Evolutionary conservation across 2,113 vertebrate genomes (phyloP).

Genomic region (Maccullochella peelii): DNA sequence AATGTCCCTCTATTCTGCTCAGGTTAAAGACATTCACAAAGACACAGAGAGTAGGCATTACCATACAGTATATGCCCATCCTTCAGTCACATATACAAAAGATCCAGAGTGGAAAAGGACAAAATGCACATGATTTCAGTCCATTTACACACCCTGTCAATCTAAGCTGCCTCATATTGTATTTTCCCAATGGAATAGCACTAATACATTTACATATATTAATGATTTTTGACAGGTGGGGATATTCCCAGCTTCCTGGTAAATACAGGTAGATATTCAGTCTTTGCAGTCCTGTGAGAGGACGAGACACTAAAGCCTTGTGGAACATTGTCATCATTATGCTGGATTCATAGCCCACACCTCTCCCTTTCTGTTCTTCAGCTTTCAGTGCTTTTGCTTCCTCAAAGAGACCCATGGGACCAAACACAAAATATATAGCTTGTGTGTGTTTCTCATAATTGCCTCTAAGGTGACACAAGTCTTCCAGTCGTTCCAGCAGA

Average conservation of each 20-base stretch:
- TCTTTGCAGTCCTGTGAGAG: conserved; percentile 37
- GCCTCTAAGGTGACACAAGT: conserved; percentile 73
- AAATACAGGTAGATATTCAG: conserved; percentile 24
- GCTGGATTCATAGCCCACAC: conserved; percentile 39
- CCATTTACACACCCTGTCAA: conserved; percentile 3
- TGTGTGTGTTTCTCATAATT: conserved; percentile 68
- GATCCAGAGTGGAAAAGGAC: conserved; percentile 4
- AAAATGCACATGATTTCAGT: conserved; percentile 26
- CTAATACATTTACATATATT: conserved; percentile 52
- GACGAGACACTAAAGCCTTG: conserved; percentile 32
- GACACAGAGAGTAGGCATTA: neutral
- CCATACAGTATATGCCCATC: neutral
- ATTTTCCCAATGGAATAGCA: conserved; percentile 2
- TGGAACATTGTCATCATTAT: conserved; percentile 64
- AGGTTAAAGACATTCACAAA: neutral
- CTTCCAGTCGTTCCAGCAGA: conserved; percentile 50
- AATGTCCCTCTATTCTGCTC: neutral
- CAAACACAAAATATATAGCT: conserved; percentile 50
- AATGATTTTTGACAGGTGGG: conserved; percentile 37
- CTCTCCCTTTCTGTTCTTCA: conserved; percentile 41
- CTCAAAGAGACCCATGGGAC: conserved; percentile 68
- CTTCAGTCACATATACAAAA: neutral
- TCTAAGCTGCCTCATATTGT: neutral
- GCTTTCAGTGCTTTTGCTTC: conserved; percentile 41
- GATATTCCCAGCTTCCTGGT: neutral